A percentile compares a stretch with the other conserved stretches of the same genome.
phyloP scores from a whole-genome alignment of 2,888 invertebrate species.

The Caenorhabditis imperialis region DNA sequence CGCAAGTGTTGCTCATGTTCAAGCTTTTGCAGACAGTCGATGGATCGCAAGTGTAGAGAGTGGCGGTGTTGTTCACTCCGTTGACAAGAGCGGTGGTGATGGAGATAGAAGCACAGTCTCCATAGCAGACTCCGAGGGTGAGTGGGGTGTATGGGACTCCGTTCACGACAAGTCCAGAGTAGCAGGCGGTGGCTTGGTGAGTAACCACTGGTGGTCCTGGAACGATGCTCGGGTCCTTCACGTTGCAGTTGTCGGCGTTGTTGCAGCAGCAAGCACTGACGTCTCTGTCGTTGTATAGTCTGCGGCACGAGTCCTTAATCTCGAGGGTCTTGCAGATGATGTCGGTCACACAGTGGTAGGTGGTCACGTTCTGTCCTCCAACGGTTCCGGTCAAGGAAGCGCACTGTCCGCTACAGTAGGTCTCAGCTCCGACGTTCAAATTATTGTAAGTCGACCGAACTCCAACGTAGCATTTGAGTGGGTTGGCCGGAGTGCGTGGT shows the following conservation, averaged over 20 bases:
- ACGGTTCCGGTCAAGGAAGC: constrained; percentile 51
- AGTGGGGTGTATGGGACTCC: constrained; percentile 17
- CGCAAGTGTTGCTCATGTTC: constrained; percentile 49
- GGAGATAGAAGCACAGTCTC: constrained; percentile 59
- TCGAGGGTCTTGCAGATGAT: constrained; percentile 52
- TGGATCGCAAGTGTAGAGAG: constrained; percentile 58
- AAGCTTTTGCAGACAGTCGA: constrained; percentile 42
- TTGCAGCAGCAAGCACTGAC: constrained; percentile 64
- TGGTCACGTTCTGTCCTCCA: constrained; percentile 32
- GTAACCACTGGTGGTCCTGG: constrained; percentile 33
- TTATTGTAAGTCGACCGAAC: no score
- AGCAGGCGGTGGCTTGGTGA: constrained; percentile 30
- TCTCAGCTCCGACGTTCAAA: constrained; percentile 58
- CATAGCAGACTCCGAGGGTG: constrained; percentile 59
- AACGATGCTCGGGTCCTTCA: constrained; percentile 43
- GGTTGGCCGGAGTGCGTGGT: constrained; percentile 56
- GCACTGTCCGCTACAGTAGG: constrained; percentile 59
- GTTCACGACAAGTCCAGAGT: constrained; percentile 54
- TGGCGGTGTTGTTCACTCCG: constrained; percentile 33
- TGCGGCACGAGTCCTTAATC: constrained; percentile 58
- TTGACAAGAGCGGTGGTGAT: constrained; percentile 46
- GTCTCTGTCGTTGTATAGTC: constrained; percentile 32
- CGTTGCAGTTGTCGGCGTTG: constrained; percentile 62
- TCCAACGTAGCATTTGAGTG: constrained; percentile 60
- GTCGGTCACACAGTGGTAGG: constrained; percentile 59